Evolutionary conservation across 2,113 vertebrate genomes (phyloP).

Genomic region (Machaerirhynchus nigripectus): DNA sequence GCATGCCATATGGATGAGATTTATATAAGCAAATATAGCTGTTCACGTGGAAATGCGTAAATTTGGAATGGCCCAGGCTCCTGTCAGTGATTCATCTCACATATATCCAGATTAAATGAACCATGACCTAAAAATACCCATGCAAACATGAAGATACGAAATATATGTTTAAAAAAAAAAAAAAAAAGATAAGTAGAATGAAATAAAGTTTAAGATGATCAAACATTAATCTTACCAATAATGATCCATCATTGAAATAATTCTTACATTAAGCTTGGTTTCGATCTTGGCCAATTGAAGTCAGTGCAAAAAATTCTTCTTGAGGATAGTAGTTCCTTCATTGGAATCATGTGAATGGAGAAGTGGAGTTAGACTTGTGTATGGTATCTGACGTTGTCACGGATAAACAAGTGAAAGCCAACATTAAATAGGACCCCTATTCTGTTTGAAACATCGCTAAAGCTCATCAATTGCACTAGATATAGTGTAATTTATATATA

Average conservation of each 20-base stretch:
- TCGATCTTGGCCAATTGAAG: neutral
- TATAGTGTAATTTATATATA: neutral
- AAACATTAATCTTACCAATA: neutral
- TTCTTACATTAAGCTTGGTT: neutral
- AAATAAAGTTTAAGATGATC: neutral
- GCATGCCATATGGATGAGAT: neutral
- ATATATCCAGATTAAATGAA: neutral
- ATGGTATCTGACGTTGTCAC: neutral
- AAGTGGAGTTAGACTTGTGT: neutral
- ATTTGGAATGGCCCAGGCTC: neutral
- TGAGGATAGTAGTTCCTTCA: neutral
- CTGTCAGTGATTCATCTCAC: neutral
- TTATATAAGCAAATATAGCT: neutral
- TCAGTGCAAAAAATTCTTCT: neutral
- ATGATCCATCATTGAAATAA: neutral
- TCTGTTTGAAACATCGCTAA: neutral
- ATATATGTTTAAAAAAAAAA: neutral
- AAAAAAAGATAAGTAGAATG: neutral
- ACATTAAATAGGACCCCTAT: neutral
- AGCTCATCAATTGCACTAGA: neutral
- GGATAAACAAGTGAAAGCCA: neutral
- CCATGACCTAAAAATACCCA: neutral
- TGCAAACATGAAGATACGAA: neutral
- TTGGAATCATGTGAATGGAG: neutral
- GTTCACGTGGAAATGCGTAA: neutral